Percentiles rank a stretch among this genome's conserved stretches.
Conservation (phyloP, 2,113 vertebrate genomes). For the Melanerpes formicivorus region DNA sequence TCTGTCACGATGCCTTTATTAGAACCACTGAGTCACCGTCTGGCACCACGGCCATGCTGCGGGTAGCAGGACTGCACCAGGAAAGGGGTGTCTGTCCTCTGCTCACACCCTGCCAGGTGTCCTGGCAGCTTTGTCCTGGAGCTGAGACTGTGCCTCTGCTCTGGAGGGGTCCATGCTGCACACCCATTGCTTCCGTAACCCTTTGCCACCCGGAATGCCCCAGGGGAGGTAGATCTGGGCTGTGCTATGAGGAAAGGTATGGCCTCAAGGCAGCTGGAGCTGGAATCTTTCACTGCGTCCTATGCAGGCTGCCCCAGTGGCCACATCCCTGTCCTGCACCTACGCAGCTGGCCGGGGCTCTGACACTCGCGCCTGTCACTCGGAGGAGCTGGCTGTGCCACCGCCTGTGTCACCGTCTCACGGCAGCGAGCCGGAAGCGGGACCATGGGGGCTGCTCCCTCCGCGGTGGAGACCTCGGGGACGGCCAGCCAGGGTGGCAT, state of each 20-base stretch:
- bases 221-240: not conserved
- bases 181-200: not conserved
- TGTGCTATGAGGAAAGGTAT: accelerated
- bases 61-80: not conserved
- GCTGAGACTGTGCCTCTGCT: not conserved
- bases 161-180: not conserved
- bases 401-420: not conserved
- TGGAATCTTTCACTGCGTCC: not conserved
- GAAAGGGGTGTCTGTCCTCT: accelerated
- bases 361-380: slow-evolving; percentile 35
- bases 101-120: not conserved
- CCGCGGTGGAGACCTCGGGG: not conserved
- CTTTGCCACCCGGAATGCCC: not conserved
- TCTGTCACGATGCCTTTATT: not conserved
- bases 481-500: not conserved
- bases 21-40: not conserved
- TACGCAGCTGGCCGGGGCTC: not conserved
- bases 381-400: not conserved
- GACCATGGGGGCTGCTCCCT: not conserved
- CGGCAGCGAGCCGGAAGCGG: accelerated
- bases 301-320: not conserved
- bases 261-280: not conserved
- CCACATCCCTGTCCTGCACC: accelerated
- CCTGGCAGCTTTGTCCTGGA: not conserved
- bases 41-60: not conserved